These are phyloP conservation scores for Callinectes sapidus DNA, from an alignment of 2,888 invertebrate species.

Conservation along the genomic window DNA sequence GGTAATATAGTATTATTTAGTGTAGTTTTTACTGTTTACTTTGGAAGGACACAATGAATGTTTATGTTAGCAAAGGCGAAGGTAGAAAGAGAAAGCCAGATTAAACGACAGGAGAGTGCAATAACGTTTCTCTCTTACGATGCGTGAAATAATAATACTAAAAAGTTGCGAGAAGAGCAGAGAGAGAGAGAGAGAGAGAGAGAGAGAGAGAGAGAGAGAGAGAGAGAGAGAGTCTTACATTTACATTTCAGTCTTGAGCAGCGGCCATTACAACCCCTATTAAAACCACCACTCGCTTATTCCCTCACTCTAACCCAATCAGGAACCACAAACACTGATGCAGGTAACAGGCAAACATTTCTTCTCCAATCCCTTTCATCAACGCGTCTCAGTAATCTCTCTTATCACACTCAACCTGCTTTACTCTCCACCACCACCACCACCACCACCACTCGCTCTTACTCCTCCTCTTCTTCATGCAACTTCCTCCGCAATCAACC, in stretches of 20 bases:
- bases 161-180: no score
- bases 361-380: neutral
- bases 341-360: neutral
- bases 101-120: no score
- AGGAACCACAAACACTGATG: neutral
- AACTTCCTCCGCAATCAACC: constrained; percentile 10
- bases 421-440: neutral
- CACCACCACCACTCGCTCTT: neutral
- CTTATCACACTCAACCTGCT: neutral
- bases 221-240: neutral
- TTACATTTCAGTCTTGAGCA: neutral
- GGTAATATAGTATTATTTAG: no score
- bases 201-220: no score
- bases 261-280: neutral
- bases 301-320: neutral
- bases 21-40: no score
- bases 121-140: no score
- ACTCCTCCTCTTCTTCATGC: neutral
- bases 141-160: no score
- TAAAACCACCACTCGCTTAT: neutral
- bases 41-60: no score
- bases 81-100: no score
- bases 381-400: neutral
- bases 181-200: no score
- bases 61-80: no score